Conservation (phyloP, 2,888 invertebrate genomes). For the Automeris io region DNA sequence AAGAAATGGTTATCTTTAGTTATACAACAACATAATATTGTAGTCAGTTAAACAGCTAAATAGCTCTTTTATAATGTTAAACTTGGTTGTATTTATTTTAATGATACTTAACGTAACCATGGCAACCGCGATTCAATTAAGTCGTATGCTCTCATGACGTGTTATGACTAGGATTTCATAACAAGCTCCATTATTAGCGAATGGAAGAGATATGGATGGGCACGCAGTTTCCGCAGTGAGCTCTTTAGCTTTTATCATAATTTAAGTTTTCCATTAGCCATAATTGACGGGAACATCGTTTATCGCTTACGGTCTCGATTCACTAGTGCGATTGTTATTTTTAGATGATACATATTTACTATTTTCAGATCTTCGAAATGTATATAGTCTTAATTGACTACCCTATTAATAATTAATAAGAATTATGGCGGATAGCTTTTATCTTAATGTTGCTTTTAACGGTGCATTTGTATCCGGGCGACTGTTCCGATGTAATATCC, state of each 20-base stretch:
- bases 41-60: not conserved
- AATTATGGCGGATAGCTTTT: conserved; percentile 68
- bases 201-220: conserved; percentile 29
- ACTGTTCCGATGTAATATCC: conserved; percentile 62
- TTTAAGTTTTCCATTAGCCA: conserved; percentile 76
- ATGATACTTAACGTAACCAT: conserved; percentile 3
- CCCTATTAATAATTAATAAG: conserved; percentile 70
- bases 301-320: conserved; percentile 68
- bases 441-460: conserved; percentile 71
- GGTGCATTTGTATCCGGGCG: conserved; percentile 63
- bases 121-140: conserved; percentile 4
- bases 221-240: conserved; percentile 53
- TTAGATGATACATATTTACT: conserved; percentile 70
- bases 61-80: not conserved
- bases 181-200: conserved; percentile 25
- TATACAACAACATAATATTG: too few species aligned
- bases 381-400: conserved; percentile 68
- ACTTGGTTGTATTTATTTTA: not conserved
- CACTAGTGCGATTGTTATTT: conserved; percentile 64
- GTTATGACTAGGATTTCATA: conserved; percentile 4
- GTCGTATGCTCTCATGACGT: conserved; percentile 1
- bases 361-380: conserved; percentile 59
- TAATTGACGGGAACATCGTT: conserved; percentile 77
- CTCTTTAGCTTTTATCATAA: conserved; percentile 75
- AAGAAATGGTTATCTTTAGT: too few species aligned